Percentiles rank a stretch among this genome's conserved stretches.
These are phyloP conservation scores for Pholis gunnellus DNA, from an alignment of 2,113 vertebrate species.

Conservation along the genomic window DNA sequence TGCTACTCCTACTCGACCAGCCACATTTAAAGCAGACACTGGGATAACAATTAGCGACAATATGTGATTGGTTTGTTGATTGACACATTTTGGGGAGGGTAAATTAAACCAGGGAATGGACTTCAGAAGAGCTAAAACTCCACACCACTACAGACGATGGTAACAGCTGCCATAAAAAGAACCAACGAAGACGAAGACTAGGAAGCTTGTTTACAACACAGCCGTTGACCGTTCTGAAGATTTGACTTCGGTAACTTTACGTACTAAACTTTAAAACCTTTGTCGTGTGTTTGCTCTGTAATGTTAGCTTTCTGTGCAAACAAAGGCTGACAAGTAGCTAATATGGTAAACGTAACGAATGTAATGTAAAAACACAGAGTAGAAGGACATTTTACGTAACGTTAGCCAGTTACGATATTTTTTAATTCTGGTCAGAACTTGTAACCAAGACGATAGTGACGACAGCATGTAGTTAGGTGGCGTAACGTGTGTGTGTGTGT, in stretches of 20 bases:
- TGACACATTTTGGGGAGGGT: not conserved
- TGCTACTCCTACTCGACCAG: too few relatives aligned
- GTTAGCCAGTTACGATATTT: too few relatives aligned
- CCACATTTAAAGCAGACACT: not conserved
- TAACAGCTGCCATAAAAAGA: not conserved
- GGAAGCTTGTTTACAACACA: not conserved
- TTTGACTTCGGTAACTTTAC: constrained; percentile 4
- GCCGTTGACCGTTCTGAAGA: not conserved
- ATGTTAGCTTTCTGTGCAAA: not conserved
- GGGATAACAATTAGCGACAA: not conserved
- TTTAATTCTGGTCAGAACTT: not conserved
- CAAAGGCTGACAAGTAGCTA: not conserved
- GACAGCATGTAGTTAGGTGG: not conserved
- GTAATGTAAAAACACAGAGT: too few relatives aligned
- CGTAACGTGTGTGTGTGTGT: not conserved
- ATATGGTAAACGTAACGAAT: not conserved
- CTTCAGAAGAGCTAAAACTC: not conserved
- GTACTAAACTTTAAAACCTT: not conserved
- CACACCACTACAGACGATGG: not conserved
- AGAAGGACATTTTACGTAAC: not conserved
- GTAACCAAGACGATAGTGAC: not conserved
- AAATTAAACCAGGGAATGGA: not conserved
- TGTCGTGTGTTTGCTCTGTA: not conserved
- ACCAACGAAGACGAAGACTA: not conserved
- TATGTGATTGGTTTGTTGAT: not conserved